Evolutionary conservation across 2,113 vertebrate genomes (phyloP), one percentile per base, ranked within the genome.

Genomic region (Erinaceus europaeus): DNA sequence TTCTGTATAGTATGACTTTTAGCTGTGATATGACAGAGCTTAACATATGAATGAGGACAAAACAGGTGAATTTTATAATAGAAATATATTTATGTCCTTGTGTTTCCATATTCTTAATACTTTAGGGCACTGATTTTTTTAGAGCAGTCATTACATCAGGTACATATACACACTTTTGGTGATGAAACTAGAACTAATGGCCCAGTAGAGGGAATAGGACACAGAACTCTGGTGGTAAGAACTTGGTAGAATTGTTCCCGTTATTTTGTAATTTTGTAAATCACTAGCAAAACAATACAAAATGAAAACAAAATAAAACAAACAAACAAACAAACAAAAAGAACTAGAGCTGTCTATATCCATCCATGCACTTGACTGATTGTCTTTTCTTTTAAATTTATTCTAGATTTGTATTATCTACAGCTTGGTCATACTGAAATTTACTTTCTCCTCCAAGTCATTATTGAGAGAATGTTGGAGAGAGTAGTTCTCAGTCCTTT

Each of bases 381-480:
- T 23, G 29, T 65, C 2, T 76, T 80, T 90, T 79, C 73, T 65
- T 80, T 50, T 94, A 85, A 87, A 61, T 73, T 21, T 40, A 61
- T 77, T n/a, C 52, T 87, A 80, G 9, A 36, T 86, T 80, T 1
- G 48, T 89, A 5, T 57, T 86, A 83, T 76, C 46, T 91, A 14
- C 52, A 93, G 74, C 20, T 9, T 34, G 29, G 68, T 90, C 17
- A 40, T 5, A 57, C 23, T 73, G 42, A 87, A 82, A 94, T 27
- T 91, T 86, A 76, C 38, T 27, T 92, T 92, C 32, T 93, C 90
- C 50, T 90, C 44, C 14, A 84, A 14, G 2, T 87, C 42, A 61
- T 90, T 92, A 6, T 18, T 91, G 38, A 44, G 4, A 21, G 27
- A 62, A 38, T 34, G n/a, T 10, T 52, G 59, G 52, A 72, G 78